phyloP scores from a whole-genome alignment of 2,113 vertebrate species.

The Odontesthes bonariensis region DNA sequence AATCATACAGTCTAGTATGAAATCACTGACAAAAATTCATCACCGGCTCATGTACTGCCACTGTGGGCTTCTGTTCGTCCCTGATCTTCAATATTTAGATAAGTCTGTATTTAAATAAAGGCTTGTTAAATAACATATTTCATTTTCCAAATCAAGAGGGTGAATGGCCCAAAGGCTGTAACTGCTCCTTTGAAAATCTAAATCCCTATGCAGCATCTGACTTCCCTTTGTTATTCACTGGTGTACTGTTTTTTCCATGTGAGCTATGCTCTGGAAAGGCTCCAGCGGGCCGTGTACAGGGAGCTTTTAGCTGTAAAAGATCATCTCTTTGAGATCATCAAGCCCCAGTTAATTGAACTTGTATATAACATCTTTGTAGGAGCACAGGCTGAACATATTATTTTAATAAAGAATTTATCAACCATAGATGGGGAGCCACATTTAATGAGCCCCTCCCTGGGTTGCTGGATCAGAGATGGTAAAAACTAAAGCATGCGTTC shows the following conservation, averaged over 20 bases:
- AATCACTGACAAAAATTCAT: constrained; percentile 45
- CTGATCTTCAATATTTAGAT: constrained; percentile 74
- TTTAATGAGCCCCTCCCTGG: constrained; percentile 70
- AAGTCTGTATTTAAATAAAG: constrained; percentile 78
- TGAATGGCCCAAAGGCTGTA: constrained; percentile 74
- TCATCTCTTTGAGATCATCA: constrained; percentile 68
- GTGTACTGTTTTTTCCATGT: constrained; percentile 56
- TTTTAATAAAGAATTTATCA: constrained; percentile 76
- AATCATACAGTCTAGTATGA: constrained; percentile 40
- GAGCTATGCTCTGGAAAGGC: constrained; percentile 52
- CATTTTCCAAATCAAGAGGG: constrained; percentile 70
- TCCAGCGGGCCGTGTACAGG: constrained; percentile 40
- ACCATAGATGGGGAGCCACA: constrained; percentile 42
- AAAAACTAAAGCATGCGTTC: constrained; percentile 39
- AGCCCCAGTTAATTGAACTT: constrained; percentile 65
- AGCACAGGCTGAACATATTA: constrained; percentile 56
- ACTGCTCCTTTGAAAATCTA: constrained; percentile 78
- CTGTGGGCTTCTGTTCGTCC: constrained; percentile 72
- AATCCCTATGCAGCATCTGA: constrained; percentile 71
- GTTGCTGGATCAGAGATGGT: constrained; percentile 52
- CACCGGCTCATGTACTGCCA: constrained; percentile 57
- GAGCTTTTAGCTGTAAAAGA: constrained; percentile 68
- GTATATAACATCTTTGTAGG: constrained; percentile 50
- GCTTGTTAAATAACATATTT: constrained; percentile 79
- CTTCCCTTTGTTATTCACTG: constrained; percentile 78